Evolutionary conservation across 2,113 vertebrate genomes (phyloP).

Genomic region (human (Homo sapiens)): GRCh38 chr2:168054001-168054500

Average conservation of each 20-base stretch:
- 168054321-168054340: neutral
- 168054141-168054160: constrained; percentile 50
- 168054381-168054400: neutral
- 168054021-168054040: neutral
- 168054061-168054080: constrained; percentile 68
- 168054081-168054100: constrained; percentile 72
- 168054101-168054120: constrained; percentile 60
- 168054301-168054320: neutral
- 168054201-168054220: neutral
- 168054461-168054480: neutral
- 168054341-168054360: neutral
- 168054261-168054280: neutral
- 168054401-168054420: neutral
- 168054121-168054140: constrained; percentile 50
- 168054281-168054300: neutral
- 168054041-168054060: constrained; percentile 41
- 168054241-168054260: neutral
- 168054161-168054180: constrained; percentile 37
- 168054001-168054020: neutral
- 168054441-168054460: neutral
- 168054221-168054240: neutral
- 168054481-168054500: neutral
- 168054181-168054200: neutral
- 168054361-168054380: neutral
- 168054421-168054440: neutral